These are phyloP conservation scores for Seriola dumerili DNA, from an alignment of 2,113 vertebrate species.

Conservation along the genomic window DNA sequence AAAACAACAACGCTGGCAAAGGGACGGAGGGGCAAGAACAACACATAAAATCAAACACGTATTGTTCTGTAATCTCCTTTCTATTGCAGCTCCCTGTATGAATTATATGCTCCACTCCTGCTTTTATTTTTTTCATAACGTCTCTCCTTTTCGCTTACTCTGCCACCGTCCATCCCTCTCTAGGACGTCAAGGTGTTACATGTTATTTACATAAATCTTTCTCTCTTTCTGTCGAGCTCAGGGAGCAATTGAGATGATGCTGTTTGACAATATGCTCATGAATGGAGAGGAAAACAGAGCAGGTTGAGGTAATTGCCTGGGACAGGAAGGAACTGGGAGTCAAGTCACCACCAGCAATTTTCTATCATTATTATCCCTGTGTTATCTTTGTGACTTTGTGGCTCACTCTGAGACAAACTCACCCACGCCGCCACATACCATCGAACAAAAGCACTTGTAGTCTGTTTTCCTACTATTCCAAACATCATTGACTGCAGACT, in stretches of 20 bases:
- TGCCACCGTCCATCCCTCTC: conserved; percentile 16
- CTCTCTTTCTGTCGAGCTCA: conserved; percentile 20
- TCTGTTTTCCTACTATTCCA: too few relatives aligned
- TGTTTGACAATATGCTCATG: conserved; percentile 54
- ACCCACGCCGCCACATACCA: conserved; percentile 21
- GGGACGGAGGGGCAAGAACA: background rate
- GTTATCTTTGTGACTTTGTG: conserved; percentile 57
- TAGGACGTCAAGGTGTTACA: conserved; percentile 34
- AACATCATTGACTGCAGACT: too few relatives aligned
- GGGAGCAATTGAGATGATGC: conserved; percentile 29
- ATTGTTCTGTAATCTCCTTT: conserved; percentile 33
- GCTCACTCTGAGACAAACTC: conserved; percentile 20
- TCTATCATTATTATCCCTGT: conserved; percentile 46
- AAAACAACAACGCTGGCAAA: conserved; percentile 42
- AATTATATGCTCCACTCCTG: conserved; percentile 8
- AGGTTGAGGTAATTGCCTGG: conserved; percentile 56
- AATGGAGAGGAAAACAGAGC: conserved; percentile 35
- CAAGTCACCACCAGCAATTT: conserved; percentile 46
- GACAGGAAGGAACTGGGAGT: conserved; percentile 47
- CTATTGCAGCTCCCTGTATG: background rate
- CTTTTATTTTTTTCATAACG: background rate
- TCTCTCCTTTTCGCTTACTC: background rate
- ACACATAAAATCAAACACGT: conserved; percentile 12
- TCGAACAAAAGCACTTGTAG: background rate
- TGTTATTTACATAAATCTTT: conserved; percentile 51